phyloP scores from a whole-genome alignment of 2,113 vertebrate genomes.

The Fukomys damarensis region DNA sequence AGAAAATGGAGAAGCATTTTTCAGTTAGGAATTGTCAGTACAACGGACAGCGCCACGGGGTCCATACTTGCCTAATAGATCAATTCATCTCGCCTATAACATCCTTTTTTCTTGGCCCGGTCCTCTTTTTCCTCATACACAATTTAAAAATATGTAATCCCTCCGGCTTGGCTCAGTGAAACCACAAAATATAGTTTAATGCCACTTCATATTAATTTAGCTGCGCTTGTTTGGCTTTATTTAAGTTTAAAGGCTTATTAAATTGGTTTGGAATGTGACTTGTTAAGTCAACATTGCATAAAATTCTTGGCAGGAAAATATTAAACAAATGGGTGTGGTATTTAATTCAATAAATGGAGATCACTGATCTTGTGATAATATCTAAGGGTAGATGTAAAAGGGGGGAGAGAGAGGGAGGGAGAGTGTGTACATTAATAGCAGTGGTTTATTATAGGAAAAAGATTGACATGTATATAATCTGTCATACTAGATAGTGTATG shows the following conservation, averaged over 20 bases:
- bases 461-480: not conserved
- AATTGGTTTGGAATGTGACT: not conserved
- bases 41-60: not conserved
- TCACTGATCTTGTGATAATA: not conserved
- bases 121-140: not conserved
- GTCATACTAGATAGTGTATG: not conserved
- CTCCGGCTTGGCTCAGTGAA: not conserved
- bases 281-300: not conserved
- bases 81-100: not conserved
- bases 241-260: not conserved
- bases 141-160: not conserved
- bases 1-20: not conserved
- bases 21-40: not conserved
- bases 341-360: not conserved
- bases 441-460: not conserved
- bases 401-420: too few species aligned
- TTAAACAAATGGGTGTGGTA: not conserved
- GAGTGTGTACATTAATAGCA: not conserved
- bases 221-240: not conserved
- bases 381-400: not conserved
- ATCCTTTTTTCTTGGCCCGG: not conserved
- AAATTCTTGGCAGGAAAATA: not conserved
- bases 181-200: not conserved
- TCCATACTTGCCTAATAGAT: fast-evolving
- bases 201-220: not conserved